Percentiles rank a stretch among this genome's conserved stretches.
Evolutionary conservation across 2,797 vertebrate species (phyloP).

Genomic region (Lophotriccus pileatus): DNA sequence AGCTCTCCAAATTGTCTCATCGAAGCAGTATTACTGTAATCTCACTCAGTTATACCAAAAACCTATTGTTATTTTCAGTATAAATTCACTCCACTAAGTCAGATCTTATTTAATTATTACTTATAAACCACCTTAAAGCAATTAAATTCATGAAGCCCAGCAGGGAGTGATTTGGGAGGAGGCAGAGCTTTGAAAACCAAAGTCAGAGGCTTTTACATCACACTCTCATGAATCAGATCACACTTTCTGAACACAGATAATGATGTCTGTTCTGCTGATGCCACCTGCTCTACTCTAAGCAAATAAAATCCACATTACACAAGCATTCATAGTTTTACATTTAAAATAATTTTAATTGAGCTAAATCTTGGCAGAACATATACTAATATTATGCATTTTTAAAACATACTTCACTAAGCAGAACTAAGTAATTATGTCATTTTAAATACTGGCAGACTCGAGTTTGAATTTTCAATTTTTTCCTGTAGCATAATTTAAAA

Average conservation of each 20-base stretch:
- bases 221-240: neutral
- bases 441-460: neutral
- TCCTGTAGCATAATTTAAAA: neutral
- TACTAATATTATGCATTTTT: neutral
- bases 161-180: neutral
- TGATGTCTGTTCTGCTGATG: neutral
- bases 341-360: neutral
- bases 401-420: neutral
- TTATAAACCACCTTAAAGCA: neutral
- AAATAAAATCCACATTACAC: neutral
- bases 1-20: neutral
- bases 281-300: neutral
- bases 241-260: neutral
- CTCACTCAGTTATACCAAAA: neutral
- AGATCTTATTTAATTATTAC: neutral
- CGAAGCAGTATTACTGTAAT: neutral
- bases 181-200: neutral
- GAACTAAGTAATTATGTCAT: neutral
- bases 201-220: neutral
- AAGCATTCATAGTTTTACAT: neutral
- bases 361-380: neutral
- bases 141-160: neutral
- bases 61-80: neutral
- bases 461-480: neutral
- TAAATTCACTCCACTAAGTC: neutral